phyloP scores from a whole-genome alignment of 2,888 invertebrate species.

The Liopterus haemorrhoidalis region DNA sequence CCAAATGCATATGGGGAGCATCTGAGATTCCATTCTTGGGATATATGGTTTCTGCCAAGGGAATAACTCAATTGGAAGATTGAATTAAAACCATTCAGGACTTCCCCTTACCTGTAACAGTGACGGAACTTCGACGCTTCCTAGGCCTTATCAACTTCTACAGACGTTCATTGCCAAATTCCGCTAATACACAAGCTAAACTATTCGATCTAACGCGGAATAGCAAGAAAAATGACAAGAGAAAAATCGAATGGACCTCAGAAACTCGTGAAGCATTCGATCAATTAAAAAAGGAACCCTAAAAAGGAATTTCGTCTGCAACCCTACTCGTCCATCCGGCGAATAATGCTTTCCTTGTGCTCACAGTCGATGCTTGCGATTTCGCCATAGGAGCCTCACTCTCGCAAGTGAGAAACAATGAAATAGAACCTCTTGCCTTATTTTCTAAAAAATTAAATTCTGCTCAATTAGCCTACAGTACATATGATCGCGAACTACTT shows the following conservation, averaged over 20 bases:
- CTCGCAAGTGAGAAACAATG: constrained; percentile 29
- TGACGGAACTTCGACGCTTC: constrained; percentile 23
- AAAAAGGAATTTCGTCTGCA: constrained; percentile 34
- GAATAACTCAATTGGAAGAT: constrained; percentile 26
- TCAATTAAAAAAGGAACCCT: constrained; percentile 33
- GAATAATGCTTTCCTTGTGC: constrained; percentile 29
- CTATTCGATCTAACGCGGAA: constrained; percentile 10
- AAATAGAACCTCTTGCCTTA: constrained; percentile 34
- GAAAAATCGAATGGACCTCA: constrained; percentile 20
- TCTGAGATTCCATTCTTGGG: constrained; percentile 25
- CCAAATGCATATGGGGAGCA: constrained; percentile 30
- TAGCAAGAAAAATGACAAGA: background rate
- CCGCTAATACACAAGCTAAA: constrained; percentile 20
- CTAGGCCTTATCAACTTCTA: constrained; percentile 24
- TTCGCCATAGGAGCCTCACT: constrained; percentile 38
- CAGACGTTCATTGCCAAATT: constrained; percentile 20
- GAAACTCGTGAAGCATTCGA: constrained; percentile 33
- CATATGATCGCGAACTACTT: constrained; percentile 19
- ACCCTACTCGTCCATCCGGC: constrained; percentile 40
- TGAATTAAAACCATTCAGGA: constrained; percentile 27
- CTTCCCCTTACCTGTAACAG: constrained; percentile 17
- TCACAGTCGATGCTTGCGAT: constrained; percentile 39
- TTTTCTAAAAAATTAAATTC: background rate
- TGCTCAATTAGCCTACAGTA: background rate
- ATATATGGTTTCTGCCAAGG: constrained; percentile 23